Percentiles rank a stretch among this genome's conserved stretches.
phyloP scores from a whole-genome alignment of 2,113 vertebrate genomes.

The Eubucco bourcierii region DNA sequence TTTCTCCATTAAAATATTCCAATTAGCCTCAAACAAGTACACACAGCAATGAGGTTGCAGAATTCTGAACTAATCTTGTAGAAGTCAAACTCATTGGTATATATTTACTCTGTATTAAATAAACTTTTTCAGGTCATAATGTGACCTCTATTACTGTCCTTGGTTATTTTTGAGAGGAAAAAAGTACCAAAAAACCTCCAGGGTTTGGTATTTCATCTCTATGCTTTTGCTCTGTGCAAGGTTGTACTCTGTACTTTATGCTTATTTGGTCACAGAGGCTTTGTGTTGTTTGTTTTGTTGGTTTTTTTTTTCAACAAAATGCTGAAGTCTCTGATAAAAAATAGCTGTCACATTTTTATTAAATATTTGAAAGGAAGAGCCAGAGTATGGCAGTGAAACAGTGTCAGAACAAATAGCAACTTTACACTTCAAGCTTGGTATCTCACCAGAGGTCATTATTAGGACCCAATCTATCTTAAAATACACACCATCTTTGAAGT shows the following conservation, averaged over 20 bases:
- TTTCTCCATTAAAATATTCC: too few relatives aligned
- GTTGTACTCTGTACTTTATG: background rate
- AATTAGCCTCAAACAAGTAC: too few relatives aligned
- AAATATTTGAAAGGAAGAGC: background rate
- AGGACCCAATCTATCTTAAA: constrained; percentile 53
- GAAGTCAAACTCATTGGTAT: background rate
- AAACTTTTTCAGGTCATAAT: background rate
- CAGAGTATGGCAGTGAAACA: background rate
- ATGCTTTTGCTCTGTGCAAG: background rate
- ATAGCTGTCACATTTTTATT: constrained; percentile 7
- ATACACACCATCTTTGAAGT: constrained; percentile 27
- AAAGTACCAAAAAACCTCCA: fast-evolving
- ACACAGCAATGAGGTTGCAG: background rate
- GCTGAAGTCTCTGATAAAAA: background rate
- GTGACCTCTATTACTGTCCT: background rate
- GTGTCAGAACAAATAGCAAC: constrained; percentile 47
- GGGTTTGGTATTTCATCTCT: background rate
- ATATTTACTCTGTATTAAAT: background rate
- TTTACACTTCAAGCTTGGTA: background rate
- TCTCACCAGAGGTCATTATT: constrained; percentile 20
- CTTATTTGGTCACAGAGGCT: background rate
- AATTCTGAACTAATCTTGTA: background rate
- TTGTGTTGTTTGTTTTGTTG: background rate
- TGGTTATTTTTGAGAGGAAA: background rate
- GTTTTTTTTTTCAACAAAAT: constrained; percentile 8